Evolutionary conservation across 1,140 invertebrate genomes (phyloP), one percentile per base, ranked within the genome.

Genomic region (Galleria mellonella): DNA sequence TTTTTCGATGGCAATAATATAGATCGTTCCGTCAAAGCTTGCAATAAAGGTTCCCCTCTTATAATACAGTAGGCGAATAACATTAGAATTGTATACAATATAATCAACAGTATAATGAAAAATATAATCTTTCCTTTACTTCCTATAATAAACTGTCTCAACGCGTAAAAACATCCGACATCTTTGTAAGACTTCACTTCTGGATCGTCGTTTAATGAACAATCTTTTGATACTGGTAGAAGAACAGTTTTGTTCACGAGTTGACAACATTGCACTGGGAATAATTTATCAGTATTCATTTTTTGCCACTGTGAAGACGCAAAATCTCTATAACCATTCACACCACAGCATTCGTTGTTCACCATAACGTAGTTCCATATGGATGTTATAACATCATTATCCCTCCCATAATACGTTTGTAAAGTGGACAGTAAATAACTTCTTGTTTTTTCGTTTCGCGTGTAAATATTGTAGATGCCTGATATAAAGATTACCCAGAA

Each of bases 401-500:
- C 64, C 27, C 55, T 66, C 0, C 81, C 81, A 45, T 85, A 85
- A 32, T 73, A 56, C 0, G 27, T 47, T 3, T 36, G 23, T 35
- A 85, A 55, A 0, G 74, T 58, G 0, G 32, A 32, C 11, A 53
- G 51, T 14, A 82, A 48, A 13, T 67, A 76, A n/a, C 31, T 40
- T n/a, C 44, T 33, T 0, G 70, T 82, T 30, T 50, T 67, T 7
- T 58, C 51, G 32, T 76, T 79, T 14, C 71, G 62, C 0, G 70
- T 62, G 33, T 76, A 82, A 9, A 85, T 70, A 43, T 78, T 82
- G 32, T 85, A 76, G 4, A 78, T 44, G 4, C 69, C 68, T 5
- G 75, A 54, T 40, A 83, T 50, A 14, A 82, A 79, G 51, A 79
- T 67, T 0, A 82, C 4, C 73, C 75, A 82, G 38, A 81, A 77